Evolutionary conservation across 2,113 vertebrate genomes (phyloP), one percentile per base, ranked within the genome.

Genomic region (Brachypteracias leptosomus): DNA sequence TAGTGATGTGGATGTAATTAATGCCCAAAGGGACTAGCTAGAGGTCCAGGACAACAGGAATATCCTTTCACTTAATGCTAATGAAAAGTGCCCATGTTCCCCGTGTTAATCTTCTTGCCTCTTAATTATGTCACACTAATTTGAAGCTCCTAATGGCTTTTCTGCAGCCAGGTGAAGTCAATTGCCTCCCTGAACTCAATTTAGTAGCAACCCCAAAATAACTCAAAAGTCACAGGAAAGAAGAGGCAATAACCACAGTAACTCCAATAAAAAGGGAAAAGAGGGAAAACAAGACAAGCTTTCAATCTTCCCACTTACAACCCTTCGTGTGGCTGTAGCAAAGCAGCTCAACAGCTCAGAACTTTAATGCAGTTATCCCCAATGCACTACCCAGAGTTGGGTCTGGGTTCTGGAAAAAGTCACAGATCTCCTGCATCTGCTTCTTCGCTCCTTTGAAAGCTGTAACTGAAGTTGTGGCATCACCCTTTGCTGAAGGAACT

Each of bases 51-150:
- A 88, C 33, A 70, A 58, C 78, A 91, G 0, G 35, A 88, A 71
- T 1, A 10, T 49, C 77, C 49, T 72, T 82, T 61, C 0, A 0
- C 57, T 40, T 74, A 28, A 73, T 33, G n/a, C 58, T 96, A 96
- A 90, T 94, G 93, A 86, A 84, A 93, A 86, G 22, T 8, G 38
- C 20, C 49, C 0, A 0, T 35, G 54, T 59, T 88, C 5, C 16
- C 38, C 71, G 67, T 0, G 5, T 83, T 95, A 93, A 96, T 93
- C 68, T 90, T 84, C 68, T 71, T 88, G 38, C 85, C 63, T 75
- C 81, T 92, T 96, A 94, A 95, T 93, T 94, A 95, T 83, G 93
- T 96, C 90, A 96, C 82, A 94, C 79, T 86, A 92, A 96, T 97
- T 59, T 96, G 88, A 84, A 95, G 68, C 29, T 88, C 67, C 79